Base-by-base conservation (phyloP, 2,113 vertebrate species). In the Scalopus aquaticus region DNA sequence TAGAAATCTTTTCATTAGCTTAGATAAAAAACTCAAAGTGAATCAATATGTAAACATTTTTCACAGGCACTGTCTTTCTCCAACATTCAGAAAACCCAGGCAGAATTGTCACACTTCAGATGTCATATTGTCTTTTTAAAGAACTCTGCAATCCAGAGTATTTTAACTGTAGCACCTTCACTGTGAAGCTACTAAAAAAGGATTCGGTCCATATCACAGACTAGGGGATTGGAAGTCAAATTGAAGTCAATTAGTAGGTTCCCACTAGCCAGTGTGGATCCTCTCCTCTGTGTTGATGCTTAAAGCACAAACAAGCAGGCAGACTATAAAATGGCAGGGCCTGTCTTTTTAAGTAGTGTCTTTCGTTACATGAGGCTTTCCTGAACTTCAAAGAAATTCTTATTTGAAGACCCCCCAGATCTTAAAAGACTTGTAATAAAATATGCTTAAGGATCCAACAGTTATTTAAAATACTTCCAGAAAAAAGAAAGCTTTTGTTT, bases 361-460 rank as follows among this genome's bases (percentile, higher is more conserved):
- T 72, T 65, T 76, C 46, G 54, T 87, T 87, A 77, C 83, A 89
- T 70, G 83, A 90, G 60, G 32, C 56, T 80, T 91, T 76, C 5
- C 35, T 87, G 92, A 87, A 74, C 88, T 89, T 89, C 13, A 77
- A 56, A 92, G 46, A 60, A 84, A 84, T 92, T 95, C 39, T 56
- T 91, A 39, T 46, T 82, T 84, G 69, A 56, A 88, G 26, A 92
- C 84, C 32, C 56, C 32, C 42, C 44, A 88, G 64, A 74, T 82
- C 26, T 39, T 60, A 86, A 54, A 88, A 92, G 44, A 77, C 64
- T 73, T 87, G 28, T 26, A 85, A 93, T 84, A 60, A 89, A 32
- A 80, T 24, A 5, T 88, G 22, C 24, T 78, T 49, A 20, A 72
- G 15, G 24, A 93, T 39, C 67, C 42, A 77, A 42, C 72, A 46